Evolutionary conservation across 2,113 vertebrate species (phyloP).

Genomic region (Hemibagrus wyckioides): DNA sequence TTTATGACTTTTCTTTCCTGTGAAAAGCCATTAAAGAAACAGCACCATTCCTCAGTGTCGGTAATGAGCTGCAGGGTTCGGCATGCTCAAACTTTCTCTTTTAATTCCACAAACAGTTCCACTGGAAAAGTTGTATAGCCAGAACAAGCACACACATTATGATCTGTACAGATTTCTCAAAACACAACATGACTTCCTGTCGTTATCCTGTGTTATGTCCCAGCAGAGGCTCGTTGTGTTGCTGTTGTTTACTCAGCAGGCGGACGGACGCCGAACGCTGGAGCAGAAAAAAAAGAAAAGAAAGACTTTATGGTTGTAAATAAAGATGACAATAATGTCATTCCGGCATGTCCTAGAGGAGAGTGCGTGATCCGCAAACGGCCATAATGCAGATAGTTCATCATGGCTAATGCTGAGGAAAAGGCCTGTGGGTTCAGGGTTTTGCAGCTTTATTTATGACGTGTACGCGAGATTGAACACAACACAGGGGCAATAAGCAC

Average conservation of each 20-base stretch:
- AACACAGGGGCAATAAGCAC: conserved; percentile 22
- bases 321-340: conserved; percentile 16
- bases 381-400: conserved; percentile 20
- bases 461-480: conserved; percentile 12
- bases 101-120: not conserved
- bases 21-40: conserved; percentile 6
- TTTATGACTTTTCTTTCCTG: not conserved
- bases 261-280: not conserved
- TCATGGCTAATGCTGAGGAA: conserved; percentile 27
- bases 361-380: not conserved
- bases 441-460: conserved; percentile 1
- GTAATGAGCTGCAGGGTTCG: not conserved
- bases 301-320: conserved; percentile 25
- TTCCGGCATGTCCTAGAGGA: conserved; percentile 12
- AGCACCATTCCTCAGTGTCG: not conserved
- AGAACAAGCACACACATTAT: not conserved
- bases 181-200: conserved; percentile 5
- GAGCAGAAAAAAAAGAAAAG: not conserved
- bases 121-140: not conserved
- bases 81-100: not conserved
- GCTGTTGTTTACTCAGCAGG: conserved; percentile 10
- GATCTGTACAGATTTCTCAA: not conserved
- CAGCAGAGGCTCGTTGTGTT: not conserved
- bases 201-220: not conserved
- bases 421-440: conserved; percentile 5